Evolutionary conservation across 2,797 vertebrate species (phyloP).

Genomic region (Sebastes baramenuke): DNA sequence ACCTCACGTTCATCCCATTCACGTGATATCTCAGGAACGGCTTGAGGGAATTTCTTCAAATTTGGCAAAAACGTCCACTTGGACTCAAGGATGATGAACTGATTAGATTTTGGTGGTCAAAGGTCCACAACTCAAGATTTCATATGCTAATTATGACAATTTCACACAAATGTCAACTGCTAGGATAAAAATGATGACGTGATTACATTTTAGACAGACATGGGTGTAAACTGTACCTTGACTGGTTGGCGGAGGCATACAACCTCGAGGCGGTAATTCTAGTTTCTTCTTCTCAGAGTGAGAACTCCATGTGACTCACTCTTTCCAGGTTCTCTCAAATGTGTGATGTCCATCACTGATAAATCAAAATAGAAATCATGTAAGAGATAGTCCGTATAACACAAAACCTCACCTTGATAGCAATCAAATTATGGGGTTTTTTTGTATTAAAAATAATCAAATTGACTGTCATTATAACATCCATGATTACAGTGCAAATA

Average conservation of each 20-base stretch:
- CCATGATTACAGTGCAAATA: background rate
- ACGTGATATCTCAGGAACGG: background rate
- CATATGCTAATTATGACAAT: background rate
- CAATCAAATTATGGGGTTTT: background rate
- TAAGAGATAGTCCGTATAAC: fast-evolving
- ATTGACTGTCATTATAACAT: background rate
- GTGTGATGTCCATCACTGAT: background rate
- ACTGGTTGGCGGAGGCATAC: background rate
- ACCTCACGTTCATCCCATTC: background rate
- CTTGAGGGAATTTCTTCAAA: background rate
- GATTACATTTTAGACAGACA: background rate
- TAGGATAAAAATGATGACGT: background rate
- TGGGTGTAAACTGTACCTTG: background rate
- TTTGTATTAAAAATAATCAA: background rate
- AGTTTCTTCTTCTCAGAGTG: background rate
- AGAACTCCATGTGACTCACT: background rate
- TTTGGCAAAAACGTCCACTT: background rate
- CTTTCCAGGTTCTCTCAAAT: background rate
- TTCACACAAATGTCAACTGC: background rate
- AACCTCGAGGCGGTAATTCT: background rate
- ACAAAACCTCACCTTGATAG: background rate
- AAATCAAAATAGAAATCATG: background rate
- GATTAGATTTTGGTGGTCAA: background rate
- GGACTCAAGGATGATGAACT: background rate
- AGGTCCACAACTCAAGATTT: background rate